These are phyloP conservation scores for Sylvicola cinctus DNA, from an alignment of 2,888 invertebrate genomes.

Conservation along the genomic window DNA sequence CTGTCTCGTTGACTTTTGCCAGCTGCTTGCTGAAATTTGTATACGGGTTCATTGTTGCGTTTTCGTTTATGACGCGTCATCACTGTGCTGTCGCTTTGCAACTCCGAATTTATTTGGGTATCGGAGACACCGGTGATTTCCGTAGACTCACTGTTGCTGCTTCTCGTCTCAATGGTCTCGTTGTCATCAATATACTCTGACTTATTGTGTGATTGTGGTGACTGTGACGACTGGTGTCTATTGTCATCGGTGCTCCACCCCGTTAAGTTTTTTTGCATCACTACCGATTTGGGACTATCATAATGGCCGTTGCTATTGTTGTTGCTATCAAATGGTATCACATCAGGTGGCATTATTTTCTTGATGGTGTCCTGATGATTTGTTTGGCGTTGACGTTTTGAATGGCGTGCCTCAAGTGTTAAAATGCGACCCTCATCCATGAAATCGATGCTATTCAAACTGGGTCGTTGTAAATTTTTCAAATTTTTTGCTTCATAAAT, in stretches of 20 bases:
- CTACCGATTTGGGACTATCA: conserved; percentile 4
- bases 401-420: conserved; percentile 51
- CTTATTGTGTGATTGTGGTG: background rate
- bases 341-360: conserved; percentile 38
- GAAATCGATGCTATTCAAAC: conserved; percentile 12
- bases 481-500: conserved; percentile 46
- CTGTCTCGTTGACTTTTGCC: background rate
- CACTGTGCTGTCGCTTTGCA: background rate
- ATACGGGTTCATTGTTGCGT: background rate
- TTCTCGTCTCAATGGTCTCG: conserved; percentile 14
- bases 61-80: conserved; percentile 1
- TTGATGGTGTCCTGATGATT: conserved; percentile 12
- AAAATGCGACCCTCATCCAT: conserved; percentile 36
- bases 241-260: conserved; percentile 35
- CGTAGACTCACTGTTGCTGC: conserved; percentile 22
- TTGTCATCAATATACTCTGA: conserved; percentile 2
- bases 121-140: conserved; percentile 22
- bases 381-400: conserved; percentile 40
- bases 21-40: background rate
- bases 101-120: conserved; percentile 14
- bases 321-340: conserved; percentile 40
- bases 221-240: conserved; percentile 6
- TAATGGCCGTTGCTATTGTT: conserved; percentile 22
- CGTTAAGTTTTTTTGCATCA: conserved; percentile 42
- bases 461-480: conserved; percentile 25